phyloP scores from a whole-genome alignment of 2,797 vertebrate genomes.

The Rhadinocentrus ornatus region DNA sequence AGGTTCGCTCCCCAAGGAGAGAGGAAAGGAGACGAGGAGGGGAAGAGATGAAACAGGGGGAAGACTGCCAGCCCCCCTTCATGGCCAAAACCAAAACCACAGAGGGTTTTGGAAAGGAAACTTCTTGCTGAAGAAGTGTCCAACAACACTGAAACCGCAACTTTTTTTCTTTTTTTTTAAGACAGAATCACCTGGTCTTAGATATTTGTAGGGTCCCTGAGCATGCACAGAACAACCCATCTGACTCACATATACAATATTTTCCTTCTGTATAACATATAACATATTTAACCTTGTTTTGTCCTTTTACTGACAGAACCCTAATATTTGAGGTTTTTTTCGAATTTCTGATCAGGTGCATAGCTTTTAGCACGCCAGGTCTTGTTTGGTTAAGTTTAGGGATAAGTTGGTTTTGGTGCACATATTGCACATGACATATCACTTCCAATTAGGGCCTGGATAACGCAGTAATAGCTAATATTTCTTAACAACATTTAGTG shows the following conservation, averaged over 20 bases:
- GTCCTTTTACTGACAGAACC: slow-evolving; percentile 52
- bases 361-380: slow-evolving; percentile 48
- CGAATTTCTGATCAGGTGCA: slow-evolving; percentile 43
- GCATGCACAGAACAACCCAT: slow-evolving; percentile 69
- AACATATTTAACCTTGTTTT: slow-evolving; percentile 69
- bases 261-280: slow-evolving; percentile 68
- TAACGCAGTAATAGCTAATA: slow-evolving; percentile 34
- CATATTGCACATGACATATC: slow-evolving; percentile 64
- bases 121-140: slow-evolving; percentile 48
- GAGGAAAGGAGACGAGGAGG: slow-evolving; percentile 59
- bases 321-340: slow-evolving; percentile 68
- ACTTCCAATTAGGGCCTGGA: slow-evolving; percentile 60
- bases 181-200: slow-evolving; percentile 54
- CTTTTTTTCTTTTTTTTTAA: slow-evolving; percentile 50
- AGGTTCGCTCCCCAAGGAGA: slow-evolving; percentile 53
- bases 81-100: slow-evolving; percentile 38
- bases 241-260: slow-evolving; percentile 52
- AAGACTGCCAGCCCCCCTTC: slow-evolving; percentile 35
- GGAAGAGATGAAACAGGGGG: slow-evolving; percentile 38
- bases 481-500: slow-evolving; percentile 56
- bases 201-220: slow-evolving; percentile 69
- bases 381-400: slow-evolving; percentile 53
- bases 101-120: slow-evolving; percentile 45
- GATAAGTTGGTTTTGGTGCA: slow-evolving; percentile 41
- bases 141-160: slow-evolving; percentile 62